Percentiles rank a stretch among this genome's conserved stretches.
Conservation (phyloP, 2,888 invertebrate species). For the Tetanocera ferruginea region DNA sequence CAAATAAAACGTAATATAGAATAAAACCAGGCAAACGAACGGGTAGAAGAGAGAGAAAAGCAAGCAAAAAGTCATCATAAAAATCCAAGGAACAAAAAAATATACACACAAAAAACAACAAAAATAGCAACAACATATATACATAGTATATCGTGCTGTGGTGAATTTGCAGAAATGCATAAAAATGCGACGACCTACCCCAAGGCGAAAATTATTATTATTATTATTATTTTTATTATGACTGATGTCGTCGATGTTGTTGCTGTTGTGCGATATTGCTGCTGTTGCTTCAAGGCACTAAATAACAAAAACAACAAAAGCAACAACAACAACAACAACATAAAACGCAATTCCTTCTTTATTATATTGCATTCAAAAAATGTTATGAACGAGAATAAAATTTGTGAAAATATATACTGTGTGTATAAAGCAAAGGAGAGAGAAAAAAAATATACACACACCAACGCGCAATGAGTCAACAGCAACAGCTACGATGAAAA, state of each 20-base stretch:
- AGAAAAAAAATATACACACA: not conserved
- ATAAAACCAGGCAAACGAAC: not conserved
- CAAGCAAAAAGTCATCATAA: not conserved
- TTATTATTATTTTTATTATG: constrained; percentile 29
- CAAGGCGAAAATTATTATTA: constrained; percentile 41
- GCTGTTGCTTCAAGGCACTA: not conserved
- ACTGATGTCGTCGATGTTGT: constrained; percentile 11
- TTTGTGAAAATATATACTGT: no score
- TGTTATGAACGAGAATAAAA: not conserved
- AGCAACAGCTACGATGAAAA: not conserved
- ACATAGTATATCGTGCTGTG: not conserved
- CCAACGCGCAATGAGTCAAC: not conserved
- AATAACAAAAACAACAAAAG: not conserved
- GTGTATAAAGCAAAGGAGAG: not conserved
- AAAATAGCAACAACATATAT: not conserved
- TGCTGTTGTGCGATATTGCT: constrained; percentile 10
- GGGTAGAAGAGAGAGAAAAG: not conserved
- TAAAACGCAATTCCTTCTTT: not conserved
- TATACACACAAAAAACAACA: constrained; percentile 2
- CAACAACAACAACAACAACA: constrained; percentile 21
- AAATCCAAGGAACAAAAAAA: not conserved
- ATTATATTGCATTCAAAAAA: not conserved
- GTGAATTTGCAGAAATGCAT: constrained; percentile 29
- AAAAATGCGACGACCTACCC: constrained; percentile 36
- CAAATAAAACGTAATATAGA: not conserved